Base-by-base conservation (phyloP, 2,797 vertebrate genomes). In the Phataginus tetradactyla region DNA sequence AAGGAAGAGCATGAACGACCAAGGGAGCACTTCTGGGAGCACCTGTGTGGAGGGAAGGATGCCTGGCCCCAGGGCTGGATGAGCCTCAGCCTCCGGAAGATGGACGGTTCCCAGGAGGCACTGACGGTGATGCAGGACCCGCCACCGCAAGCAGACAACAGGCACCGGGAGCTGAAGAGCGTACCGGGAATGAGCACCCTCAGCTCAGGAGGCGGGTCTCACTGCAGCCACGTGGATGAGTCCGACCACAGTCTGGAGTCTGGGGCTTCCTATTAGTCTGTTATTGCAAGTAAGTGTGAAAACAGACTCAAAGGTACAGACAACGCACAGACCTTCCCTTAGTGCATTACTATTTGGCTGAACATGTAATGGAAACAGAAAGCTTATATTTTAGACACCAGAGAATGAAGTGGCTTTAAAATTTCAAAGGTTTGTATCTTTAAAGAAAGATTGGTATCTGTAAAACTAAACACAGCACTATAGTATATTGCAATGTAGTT, bases 191-290 rank as follows among this genome's bases (percentile, higher is more conserved):
- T 0, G 21, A 45, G 18, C 15, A 3, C 34, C 13, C 68, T 4
- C 25, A 45, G 15, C 7, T 23, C 59, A 12, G 51, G 29, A 25
- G 23, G 23, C 45, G 51, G 29, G 20, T n/a, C 37, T 84, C 20
- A 0, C 34, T 5, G 0, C 72, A 45, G 21, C 15, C 0, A 37
- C 34, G 20, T 0, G 37, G 9, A 14, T 1, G 13, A 3, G 8
- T 39, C 18, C 13, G 53, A 39, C 18, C 3, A 3, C 2, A 21
- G 23, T 20, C 20, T 51, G 13, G 25, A 49, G 45, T 15, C 66
- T 3, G 4, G 11, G 10, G 23, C 37, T n/a, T 49, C 5, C 27
- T 29, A 9, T 13, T 2, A 3, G 18, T 4, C 68, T 39, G 1
- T 17, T 1, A 0, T 39, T 75, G 68, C n/a, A 86, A 49, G 20